Base-by-base conservation (phyloP, 2,888 invertebrate genomes). In the Heliconius ismenius region DNA sequence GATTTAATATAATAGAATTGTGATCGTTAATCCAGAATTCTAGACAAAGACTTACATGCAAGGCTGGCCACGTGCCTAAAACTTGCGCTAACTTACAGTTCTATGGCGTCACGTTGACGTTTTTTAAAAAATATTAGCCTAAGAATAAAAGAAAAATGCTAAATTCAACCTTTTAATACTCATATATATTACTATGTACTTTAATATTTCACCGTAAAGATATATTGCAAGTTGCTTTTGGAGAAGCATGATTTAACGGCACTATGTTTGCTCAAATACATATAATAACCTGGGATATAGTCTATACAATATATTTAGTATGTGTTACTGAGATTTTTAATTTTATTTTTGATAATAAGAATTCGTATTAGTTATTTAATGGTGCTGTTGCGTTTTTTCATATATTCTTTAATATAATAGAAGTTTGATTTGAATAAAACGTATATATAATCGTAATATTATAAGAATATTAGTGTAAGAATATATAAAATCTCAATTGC, bases 61-160 rank as follows among this genome's bases (percentile, higher is more conserved):
- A 76, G 78, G 74, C 77, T 80, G 80, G 80, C 80, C 75, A 73
- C 58, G 76, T 80, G 80, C 80, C 80, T 80, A 79, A 79, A 80
- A 79, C 76, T 79, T 79, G 60, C 54, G 64, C 60, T 75, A 78
- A 78, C 78, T 75, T 79, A 79, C 74, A 73, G 79, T 75, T 32
- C 32, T 73, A 78, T 76, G 60, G 80, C 78, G 74, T 77, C 70
- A 62, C 75, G 72, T 76, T 62, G 73, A 67, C 73, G 65, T 65
- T 64, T 21, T 39, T 73, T 73, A 67, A 76, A 76, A 76, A 26
- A 76, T 74, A 74, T 78, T 73, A 63, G 75, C 62, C 21, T 49
- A 49, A 49, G 21, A 18, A 63, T 72, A 58, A 32, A 21, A 58
- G 39, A 72, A 63, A 76, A 58, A 65, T 58, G 54, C 21, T 63